Evolutionary conservation across 1,140 invertebrate species (phyloP), one percentile per base, ranked within the genome.

Genomic region (Phymorhynchus buccinoides): DNA sequence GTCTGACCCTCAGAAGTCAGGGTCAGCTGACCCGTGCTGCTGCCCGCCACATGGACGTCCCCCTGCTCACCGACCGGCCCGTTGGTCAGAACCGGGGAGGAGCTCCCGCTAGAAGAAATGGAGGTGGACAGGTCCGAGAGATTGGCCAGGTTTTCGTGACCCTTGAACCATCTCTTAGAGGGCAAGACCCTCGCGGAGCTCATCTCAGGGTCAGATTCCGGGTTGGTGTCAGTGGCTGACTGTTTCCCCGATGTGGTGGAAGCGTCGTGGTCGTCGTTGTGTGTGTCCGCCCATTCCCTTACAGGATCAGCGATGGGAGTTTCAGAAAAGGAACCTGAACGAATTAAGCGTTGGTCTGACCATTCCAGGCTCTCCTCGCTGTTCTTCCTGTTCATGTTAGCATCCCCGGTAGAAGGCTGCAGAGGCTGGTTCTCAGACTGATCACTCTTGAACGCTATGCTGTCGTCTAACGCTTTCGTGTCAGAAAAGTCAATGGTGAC

Each of bases 341-440:
- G 80, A 6, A 90, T 87, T 16, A 92, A 87, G 39, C 89, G 86
- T 79, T 89, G 87, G 27, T 90, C 91, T 56, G 91, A 91, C 91
- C 89, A 92, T 35, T 90, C 89, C 30, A 90, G 66, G 12, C 79
- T 44, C 79, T 86, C 86, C 30, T 66, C 35, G 42, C 32, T 73
- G 81, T 56, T 71, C 48, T 37, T 56, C 30, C 68, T 30, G 39
- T 41, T 80, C 35, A 48, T 62, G 42, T 18, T n/a, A n/a, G n/a
- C n/a, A n/a, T n/a, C n/a, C n/a, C n/a, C n/a, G n/a, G n/a, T n/a
- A n/a, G 1, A 66, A 39, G 22, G 42, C 41, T 85, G 71, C 41
- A 82, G 66, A 3, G 30, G 42, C 41, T 52, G 62, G 3, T 80
- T 22, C n/a, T 68, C 1, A 30, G 44, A 39, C 52, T 85, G 41